phyloP scores from a whole-genome alignment of 35 echinoderm and acorn worm species.

The Amphiura filiformis region DNA sequence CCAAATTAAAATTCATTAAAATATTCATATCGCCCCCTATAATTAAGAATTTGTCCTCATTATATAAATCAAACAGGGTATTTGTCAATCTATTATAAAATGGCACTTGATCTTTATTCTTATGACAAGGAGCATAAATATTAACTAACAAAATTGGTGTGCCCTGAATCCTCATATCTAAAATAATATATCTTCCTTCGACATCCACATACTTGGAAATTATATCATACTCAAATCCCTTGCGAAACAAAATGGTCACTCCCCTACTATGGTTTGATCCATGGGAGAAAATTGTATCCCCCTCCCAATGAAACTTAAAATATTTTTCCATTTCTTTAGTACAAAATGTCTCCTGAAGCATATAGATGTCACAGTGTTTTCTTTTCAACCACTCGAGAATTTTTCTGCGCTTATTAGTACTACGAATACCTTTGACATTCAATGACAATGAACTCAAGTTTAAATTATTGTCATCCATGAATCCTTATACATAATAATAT shows the following conservation, averaged over 20 bases:
- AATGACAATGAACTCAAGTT: background rate
- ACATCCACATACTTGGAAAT: background rate
- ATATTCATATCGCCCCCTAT: constrained; percentile 14
- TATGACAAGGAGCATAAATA: background rate
- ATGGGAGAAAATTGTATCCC: background rate
- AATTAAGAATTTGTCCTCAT: background rate
- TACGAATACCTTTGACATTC: constrained; percentile 39
- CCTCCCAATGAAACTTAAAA: constrained; percentile 1
- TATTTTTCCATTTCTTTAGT: background rate
- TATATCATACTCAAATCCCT: background rate
- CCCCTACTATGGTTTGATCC: background rate
- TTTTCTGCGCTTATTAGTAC: constrained; percentile 24
- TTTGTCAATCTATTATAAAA: constrained; percentile 8
- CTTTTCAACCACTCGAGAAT: constrained; percentile 31
- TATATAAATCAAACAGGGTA: constrained; percentile 10
- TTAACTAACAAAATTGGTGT: background rate
- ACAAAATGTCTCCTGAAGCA: constrained; percentile 31
- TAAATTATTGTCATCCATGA: background rate
- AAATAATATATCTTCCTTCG: background rate
- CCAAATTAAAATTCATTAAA: background rate
- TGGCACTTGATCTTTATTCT: background rate
- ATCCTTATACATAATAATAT: background rate
- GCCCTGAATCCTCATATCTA: background rate
- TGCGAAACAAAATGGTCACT: constrained; percentile 25
- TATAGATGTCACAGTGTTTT: constrained; percentile 31